A percentile compares a stretch with the other conserved stretches of the same genome.
Evolutionary conservation across 92 coral and sea anemone species (phyloP).

Genomic region (Zoanthus sansibaricus): DNA sequence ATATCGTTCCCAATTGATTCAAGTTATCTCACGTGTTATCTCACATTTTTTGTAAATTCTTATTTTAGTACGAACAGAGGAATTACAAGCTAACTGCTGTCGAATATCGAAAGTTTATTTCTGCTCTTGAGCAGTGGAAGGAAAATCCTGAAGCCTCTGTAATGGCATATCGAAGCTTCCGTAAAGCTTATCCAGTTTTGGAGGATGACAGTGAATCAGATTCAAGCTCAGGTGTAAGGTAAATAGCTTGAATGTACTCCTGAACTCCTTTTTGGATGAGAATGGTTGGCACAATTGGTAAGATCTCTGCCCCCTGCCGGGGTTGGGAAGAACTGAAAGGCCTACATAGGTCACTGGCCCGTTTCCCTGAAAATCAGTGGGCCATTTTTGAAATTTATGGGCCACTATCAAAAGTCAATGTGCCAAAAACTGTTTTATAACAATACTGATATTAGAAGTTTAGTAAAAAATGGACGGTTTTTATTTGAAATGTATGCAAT

Average conservation of each 20-base stretch:
- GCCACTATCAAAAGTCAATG: no score
- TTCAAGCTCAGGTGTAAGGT: background rate
- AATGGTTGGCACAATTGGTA: no score
- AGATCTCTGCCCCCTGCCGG: no score
- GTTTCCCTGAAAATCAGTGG: no score
- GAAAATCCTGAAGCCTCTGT: constrained; percentile 17
- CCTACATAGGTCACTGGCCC: no score
- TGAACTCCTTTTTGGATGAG: no score
- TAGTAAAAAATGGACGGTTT: no score
- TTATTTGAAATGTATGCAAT: no score
- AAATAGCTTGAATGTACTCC: background rate
- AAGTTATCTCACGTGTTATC: background rate
- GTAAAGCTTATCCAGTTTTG: constrained; percentile 30
- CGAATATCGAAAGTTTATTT: constrained; percentile 21
- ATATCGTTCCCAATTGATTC: background rate
- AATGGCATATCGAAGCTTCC: constrained; percentile 19
- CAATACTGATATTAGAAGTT: no score
- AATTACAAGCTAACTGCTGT: constrained; percentile 9
- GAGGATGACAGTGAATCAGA: background rate
- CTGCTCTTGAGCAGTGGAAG: constrained; percentile 37
- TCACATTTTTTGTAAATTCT: background rate
- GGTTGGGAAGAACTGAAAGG: no score
- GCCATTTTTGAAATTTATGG: no score
- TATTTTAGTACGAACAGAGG: constrained; percentile 20
- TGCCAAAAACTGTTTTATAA: no score